Evolutionary conservation across 2,113 vertebrate species (phyloP), one percentile per base, ranked within the genome.

Genomic region (Plestiodon gilberti): DNA sequence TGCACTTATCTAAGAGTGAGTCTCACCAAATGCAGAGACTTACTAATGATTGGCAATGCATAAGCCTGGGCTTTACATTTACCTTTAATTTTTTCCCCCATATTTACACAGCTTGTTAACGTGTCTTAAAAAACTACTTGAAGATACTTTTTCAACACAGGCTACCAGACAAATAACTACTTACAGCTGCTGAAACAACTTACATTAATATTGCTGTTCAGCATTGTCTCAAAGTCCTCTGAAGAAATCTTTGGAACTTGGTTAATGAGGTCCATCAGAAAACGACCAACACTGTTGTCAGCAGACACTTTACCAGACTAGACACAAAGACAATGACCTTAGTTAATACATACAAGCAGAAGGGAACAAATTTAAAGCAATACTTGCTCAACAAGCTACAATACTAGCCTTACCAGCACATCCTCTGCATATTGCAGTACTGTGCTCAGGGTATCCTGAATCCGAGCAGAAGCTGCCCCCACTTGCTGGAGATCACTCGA

Each of bases 151-250:
- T 33, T 59, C 7, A 22, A 7, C 1, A 11, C 48, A 59, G 3
- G 28, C 43, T 15, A 17, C 33, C 23, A 71, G 25, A 25, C 25
- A 43, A 43, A 35, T 7, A 22, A 10, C 25, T 14, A n/a, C 6
- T 83, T 28, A 59, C 22, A 81, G 30, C 13, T 25, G 33, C 13
- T 33, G 52, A 0, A 89, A 22, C 33, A 40, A 96, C 98, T 98
- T 93, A 99, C 99, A 6, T 99, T 99, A 91, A 99, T 99, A 95
- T 99, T 99, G 90, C 98, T 99, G 94, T 99, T 99, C 92, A 99
- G 96, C 99, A 99, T 99, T 92, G 97, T 98, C 94, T 99, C 99
- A 74, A 99, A 99, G 96, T 99, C 99, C 91, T 99, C 98, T 0
- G 98, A 96, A 35, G 98, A 89, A 92, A 99, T 99, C 94, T 98